phyloP scores from a whole-genome alignment of 2,113 vertebrate genomes.

The Stigmatopora nigra region DNA sequence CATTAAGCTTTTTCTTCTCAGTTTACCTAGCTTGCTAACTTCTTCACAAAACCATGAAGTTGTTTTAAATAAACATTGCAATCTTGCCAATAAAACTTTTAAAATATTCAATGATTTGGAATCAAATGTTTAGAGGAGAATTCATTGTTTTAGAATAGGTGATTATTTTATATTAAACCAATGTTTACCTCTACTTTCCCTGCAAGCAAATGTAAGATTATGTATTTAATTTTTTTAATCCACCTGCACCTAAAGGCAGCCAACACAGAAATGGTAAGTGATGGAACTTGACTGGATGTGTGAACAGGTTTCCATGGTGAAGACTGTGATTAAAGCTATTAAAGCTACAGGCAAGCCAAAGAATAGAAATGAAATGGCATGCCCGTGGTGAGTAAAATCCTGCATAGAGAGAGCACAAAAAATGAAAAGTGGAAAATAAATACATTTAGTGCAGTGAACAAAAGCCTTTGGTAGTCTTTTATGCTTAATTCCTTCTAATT shows the following conservation, averaged over 20 bases:
- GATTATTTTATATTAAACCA: no score
- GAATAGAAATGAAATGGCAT: slow-evolving; percentile 33
- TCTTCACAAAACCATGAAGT: no score
- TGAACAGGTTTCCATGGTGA: slow-evolving; percentile 60
- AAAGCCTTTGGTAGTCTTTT: slow-evolving; percentile 54
- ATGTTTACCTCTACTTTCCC: slow-evolving; percentile 1
- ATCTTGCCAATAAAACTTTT: no score
- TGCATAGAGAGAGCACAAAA: slow-evolving; percentile 2
- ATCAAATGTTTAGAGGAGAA: no score
- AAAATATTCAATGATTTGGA: no score
- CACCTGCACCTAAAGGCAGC: slow-evolving; percentile 6
- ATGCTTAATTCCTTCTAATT: no score
- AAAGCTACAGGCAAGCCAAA: slow-evolving; percentile 56
- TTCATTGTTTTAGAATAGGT: no score
- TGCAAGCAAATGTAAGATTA: slow-evolving; percentile 1
- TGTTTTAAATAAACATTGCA: no score
- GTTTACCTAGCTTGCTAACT: no score
- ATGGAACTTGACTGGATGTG: slow-evolving; percentile 51
- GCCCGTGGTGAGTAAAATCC: slow-evolving; percentile 27
- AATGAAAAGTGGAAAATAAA: slow-evolving; percentile 9
- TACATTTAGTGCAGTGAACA: no score
- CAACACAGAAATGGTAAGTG: slow-evolving; percentile 30
- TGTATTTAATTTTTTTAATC: slow-evolving; percentile 8
- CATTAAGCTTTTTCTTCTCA: no score
- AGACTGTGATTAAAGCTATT: slow-evolving; percentile 60